Evolutionary conservation across 1,140 invertebrate species (phyloP).

Genomic region (Hypsibius dujardini): DNA sequence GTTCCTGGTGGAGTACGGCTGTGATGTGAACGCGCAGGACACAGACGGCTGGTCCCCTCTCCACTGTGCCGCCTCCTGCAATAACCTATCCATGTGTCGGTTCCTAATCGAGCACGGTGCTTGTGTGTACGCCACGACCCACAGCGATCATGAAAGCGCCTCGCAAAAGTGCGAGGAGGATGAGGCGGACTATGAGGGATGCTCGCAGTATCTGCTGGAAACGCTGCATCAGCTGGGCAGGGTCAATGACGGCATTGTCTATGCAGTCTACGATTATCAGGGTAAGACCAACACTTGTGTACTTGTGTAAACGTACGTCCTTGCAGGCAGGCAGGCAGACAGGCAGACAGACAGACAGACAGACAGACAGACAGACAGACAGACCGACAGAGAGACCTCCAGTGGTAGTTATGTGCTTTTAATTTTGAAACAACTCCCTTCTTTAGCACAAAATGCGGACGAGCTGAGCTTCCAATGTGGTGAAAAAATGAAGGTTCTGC

Average conservation of each 20-base stretch:
- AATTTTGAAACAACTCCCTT: background rate
- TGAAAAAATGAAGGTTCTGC: constrained; percentile 63
- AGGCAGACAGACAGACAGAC: no score
- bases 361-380: no score
- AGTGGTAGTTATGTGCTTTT: no score
- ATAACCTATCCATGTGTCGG: constrained; percentile 93
- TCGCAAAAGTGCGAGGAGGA: constrained; percentile 97
- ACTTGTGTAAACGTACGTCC: no score
- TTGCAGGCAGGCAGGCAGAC: no score
- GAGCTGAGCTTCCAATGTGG: constrained; percentile 72
- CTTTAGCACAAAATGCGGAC: constrained; percentile 62
- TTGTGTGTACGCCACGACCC: constrained; percentile 90
- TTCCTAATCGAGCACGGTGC: constrained; percentile 95
- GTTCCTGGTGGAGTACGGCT: constrained; percentile 89
- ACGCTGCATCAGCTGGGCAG: constrained; percentile 91
- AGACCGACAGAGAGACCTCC: no score
- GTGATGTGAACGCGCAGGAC: constrained; percentile 96
- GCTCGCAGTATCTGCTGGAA: constrained; percentile 85
- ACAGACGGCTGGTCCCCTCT: constrained; percentile 94
- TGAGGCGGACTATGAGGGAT: constrained; percentile 91
- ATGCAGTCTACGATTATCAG: constrained; percentile 82
- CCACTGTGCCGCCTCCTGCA: constrained; percentile 97
- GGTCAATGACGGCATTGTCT: constrained; percentile 75
- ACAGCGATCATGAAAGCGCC: constrained; percentile 92
- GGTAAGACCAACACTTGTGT: background rate